Evolutionary conservation across 2,888 invertebrate genomes (phyloP).

Genomic region (Callyntrura guangdongensis): DNA sequence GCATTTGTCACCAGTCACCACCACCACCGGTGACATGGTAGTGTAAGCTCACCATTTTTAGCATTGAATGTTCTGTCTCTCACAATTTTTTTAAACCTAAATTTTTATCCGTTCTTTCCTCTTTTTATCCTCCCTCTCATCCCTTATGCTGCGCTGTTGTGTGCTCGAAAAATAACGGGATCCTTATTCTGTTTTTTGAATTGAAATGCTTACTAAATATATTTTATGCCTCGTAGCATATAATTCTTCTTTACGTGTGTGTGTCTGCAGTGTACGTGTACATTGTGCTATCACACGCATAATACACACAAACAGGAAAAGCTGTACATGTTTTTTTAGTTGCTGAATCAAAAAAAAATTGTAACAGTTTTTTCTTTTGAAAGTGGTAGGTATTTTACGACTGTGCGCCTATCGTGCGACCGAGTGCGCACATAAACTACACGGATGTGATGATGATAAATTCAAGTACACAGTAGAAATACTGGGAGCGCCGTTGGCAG

Average conservation of each 20-base stretch:
- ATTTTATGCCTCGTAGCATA: slow-evolving; percentile 1
- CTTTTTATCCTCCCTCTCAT: background rate
- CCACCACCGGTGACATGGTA: background rate
- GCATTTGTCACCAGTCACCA: slow-evolving; percentile 22
- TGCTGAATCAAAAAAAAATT: slow-evolving; percentile 28
- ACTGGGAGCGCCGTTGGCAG: too few species aligned
- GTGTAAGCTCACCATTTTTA: background rate
- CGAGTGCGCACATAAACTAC: background rate
- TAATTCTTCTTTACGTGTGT: background rate
- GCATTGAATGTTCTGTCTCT: background rate
- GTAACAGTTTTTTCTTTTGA: slow-evolving; percentile 1
- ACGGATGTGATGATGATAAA: background rate
- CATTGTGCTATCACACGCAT: background rate
- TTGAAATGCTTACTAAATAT: background rate
- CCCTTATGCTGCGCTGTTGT: background rate
- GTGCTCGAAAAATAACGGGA: slow-evolving; percentile 34
- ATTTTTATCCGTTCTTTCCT: slow-evolving; percentile 20
- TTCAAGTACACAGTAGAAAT: too few species aligned
- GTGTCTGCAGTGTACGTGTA: background rate
- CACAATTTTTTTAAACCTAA: slow-evolving; percentile 1
- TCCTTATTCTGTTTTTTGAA: slow-evolving; percentile 10
- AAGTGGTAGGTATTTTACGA: background rate
- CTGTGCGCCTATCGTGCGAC: background rate
- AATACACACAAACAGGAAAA: slow-evolving; percentile 1
- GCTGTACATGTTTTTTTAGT: background rate